Evolutionary conservation across 2,113 vertebrate species (phyloP).

Genomic region (Cyrtonyx montezumae): DNA sequence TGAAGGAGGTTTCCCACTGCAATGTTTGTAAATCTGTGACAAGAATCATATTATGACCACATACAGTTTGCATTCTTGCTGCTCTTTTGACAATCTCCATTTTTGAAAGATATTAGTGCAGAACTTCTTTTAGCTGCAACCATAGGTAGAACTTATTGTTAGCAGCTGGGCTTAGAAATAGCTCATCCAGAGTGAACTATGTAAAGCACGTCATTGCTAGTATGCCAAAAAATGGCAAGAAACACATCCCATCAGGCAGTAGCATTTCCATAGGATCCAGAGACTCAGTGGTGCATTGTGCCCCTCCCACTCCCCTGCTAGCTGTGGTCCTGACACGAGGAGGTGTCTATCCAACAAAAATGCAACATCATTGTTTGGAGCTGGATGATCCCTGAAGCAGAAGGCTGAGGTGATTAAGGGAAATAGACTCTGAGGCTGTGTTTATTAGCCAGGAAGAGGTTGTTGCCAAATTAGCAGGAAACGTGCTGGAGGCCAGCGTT

Average conservation of each 20-base stretch:
- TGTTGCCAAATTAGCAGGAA: slow-evolving; percentile 46
- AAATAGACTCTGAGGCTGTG: not conserved
- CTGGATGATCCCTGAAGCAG: slow-evolving; percentile 23
- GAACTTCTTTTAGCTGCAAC: not conserved
- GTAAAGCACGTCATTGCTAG: not conserved
- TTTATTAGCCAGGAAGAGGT: slow-evolving; percentile 59
- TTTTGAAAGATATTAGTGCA: not conserved
- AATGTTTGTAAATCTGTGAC: not conserved
- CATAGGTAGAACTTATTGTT: not conserved
- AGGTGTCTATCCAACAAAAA: not conserved
- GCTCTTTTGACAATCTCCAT: not conserved
- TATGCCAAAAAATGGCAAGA: not conserved
- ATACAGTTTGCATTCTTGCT: not conserved
- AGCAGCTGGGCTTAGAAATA: not conserved
- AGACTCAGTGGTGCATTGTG: not conserved
- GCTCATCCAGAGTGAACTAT: not conserved
- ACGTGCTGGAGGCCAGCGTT: not conserved
- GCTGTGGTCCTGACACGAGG: not conserved
- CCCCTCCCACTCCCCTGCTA: not conserved
- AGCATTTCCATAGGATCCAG: not conserved
- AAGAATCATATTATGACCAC: not conserved
- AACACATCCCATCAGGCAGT: not conserved
- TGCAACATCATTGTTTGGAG: slow-evolving; percentile 14
- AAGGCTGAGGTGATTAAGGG: slow-evolving; percentile 48
- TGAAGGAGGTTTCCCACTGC: not conserved